Evolutionary conservation across 2,797 vertebrate genomes (phyloP), one percentile per base, ranked within the genome.

Genomic region (Hyperoplus lanceolatus): DNA sequence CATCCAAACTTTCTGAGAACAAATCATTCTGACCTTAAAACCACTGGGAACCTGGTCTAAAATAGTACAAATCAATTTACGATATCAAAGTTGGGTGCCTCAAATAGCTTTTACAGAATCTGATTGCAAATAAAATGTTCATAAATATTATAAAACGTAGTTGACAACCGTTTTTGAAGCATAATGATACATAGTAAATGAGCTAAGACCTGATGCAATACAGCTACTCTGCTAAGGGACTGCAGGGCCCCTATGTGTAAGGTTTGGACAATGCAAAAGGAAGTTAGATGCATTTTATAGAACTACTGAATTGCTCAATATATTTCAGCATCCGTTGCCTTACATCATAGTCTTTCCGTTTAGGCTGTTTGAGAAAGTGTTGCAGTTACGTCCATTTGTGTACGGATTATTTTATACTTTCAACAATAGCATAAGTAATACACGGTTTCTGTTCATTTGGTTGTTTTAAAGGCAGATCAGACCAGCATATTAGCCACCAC

Each of bases 191-290:
- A 39, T 2, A 6, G 21, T 29, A n/a, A 49, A 42, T 3, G 39
- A 6, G 9, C 6, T 4, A 11, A 7, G 45, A 69, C 38, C 69
- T 14, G n/a, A 43, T 18, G 18, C 10, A 72, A 7, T 18, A 6
- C 13, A 5, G 50, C 0, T 6, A 57, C 13, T 65, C 8, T 39
- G 3, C 41, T 9, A 16, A 61, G 39, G 39, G 43, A 7, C 70
- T 18, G 18, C 1, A 0, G 13, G 45, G 16, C 66, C 9, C 4
- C 21, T 15, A 43, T 18, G 41, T 57, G 8, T 53, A 1, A 1
- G 7, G 14, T 64, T 75, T 82, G 39, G 43, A 53, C 43, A 41
- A 45, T 9, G 21, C 18, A 65, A 57, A 36, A 68, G 55, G 55
- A 81, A 77, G 63, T 42, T 21, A 9, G 29, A 43, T 0, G 1